These are phyloP conservation scores for Anoplopoma fimbria DNA, from an alignment of 2,113 vertebrate species.

Conservation along the genomic window DNA sequence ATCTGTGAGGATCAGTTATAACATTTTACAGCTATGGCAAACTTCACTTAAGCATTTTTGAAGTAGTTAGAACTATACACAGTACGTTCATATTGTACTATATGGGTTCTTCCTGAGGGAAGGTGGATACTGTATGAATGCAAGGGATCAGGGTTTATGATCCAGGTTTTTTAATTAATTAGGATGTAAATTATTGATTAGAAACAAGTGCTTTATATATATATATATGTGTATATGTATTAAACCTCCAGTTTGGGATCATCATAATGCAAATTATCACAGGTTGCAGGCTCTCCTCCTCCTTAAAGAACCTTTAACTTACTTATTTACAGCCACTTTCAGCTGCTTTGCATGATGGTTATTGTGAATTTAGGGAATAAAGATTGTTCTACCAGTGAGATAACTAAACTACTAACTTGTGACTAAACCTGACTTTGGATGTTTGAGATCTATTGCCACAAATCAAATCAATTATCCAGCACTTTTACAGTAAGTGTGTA, in stretches of 20 bases:
- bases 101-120: neutral
- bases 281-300: neutral
- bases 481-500: constrained; percentile 4
- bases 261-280: neutral
- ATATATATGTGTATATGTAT: no score
- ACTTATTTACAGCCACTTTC: neutral
- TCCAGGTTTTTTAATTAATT: neutral
- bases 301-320: neutral
- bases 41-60: neutral
- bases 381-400: neutral
- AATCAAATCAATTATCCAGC: constrained; percentile 21
- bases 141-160: neutral
- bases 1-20: neutral
- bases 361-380: neutral
- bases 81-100: neutral
- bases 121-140: neutral
- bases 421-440: neutral
- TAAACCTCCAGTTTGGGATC: neutral
- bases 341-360: neutral
- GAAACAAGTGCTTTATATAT: neutral
- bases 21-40: neutral
- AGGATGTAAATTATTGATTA: neutral
- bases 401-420: rapidly evolving
- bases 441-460: neutral
- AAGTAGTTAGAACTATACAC: neutral